phyloP scores from a whole-genome alignment of 2,113 vertebrate species.

The Apodemus sylvaticus region DNA sequence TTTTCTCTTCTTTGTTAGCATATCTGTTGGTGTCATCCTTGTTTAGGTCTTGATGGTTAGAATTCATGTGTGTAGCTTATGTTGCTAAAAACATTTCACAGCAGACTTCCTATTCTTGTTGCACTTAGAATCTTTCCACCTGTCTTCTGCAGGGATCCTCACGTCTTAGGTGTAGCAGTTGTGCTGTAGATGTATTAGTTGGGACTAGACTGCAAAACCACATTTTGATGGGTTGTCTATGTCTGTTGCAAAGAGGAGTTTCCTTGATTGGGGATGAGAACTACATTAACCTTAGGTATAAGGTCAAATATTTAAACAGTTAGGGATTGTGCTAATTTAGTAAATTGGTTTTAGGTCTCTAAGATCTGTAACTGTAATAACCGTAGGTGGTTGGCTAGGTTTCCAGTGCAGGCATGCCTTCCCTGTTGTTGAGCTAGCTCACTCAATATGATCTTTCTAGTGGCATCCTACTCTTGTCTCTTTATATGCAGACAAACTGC shows the following conservation, averaged over 20 bases:
- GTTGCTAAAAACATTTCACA: not conserved
- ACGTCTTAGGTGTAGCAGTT: not conserved
- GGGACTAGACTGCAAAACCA: not conserved
- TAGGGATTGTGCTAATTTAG: not conserved
- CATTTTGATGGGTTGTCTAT: not conserved
- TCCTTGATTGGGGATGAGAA: not conserved
- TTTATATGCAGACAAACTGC: not conserved
- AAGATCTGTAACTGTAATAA: not conserved
- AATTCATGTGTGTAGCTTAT: not conserved
- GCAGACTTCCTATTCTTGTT: not conserved
- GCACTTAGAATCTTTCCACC: not conserved
- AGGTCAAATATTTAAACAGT: not conserved
- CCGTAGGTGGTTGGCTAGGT: not conserved
- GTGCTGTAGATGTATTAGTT: not conserved
- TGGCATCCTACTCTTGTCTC: not conserved
- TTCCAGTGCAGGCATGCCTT: not conserved
- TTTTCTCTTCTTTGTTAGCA: not conserved
- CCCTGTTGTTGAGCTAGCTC: not conserved
- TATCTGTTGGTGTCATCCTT: not conserved
- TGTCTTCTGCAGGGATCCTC: not conserved
- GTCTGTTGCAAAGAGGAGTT: not conserved
- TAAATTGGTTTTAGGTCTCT: not conserved
- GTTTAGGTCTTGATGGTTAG: not conserved
- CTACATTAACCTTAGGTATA: not conserved
- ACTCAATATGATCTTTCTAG: not conserved